A percentile compares a stretch with the other conserved stretches of the same genome.
Conservation (phyloP, 2,888 invertebrate genomes). For the Adelognathus sp. region DNA sequence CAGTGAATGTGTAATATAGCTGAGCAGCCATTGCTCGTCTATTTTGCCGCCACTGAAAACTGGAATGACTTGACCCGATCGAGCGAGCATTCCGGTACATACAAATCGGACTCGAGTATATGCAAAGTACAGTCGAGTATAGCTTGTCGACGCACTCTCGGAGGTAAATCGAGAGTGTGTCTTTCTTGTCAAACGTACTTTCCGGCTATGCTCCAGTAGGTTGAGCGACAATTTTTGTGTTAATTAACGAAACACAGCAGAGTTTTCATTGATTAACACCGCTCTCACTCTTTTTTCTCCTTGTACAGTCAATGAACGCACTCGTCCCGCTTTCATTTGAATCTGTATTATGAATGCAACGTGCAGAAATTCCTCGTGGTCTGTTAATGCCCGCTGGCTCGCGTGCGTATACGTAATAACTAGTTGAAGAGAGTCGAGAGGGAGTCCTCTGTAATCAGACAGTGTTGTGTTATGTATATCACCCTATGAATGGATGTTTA, state of each 20-base stretch:
- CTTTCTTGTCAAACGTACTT: slow-evolving; percentile 29
- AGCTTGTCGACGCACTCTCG: not conserved
- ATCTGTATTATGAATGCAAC: not conserved
- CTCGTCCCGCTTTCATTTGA: not conserved
- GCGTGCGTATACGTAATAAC: slow-evolving; percentile 42
- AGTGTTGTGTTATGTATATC: slow-evolving; percentile 29
- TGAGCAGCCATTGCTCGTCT: not conserved
- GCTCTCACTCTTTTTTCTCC: not conserved
- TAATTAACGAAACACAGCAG: slow-evolving; percentile 67
- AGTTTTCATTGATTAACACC: slow-evolving; percentile 29
- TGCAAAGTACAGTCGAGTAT: not conserved
- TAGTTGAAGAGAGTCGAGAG: not conserved
- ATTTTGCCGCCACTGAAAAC: not conserved
- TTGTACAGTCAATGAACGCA: slow-evolving; percentile 11
- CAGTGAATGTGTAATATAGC: not conserved
- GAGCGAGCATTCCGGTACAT: not conserved
- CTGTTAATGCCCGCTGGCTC: slow-evolving; percentile 41
- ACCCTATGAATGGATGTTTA: slow-evolving; percentile 41
- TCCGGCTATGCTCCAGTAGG: slow-evolving; percentile 70
- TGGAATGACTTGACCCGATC: not conserved
- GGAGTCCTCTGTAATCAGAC: slow-evolving; percentile 39
- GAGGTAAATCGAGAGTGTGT: not conserved
- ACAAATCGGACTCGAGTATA: not conserved
- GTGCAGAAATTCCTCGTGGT: not conserved
- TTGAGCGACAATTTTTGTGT: slow-evolving; percentile 65